Evolutionary conservation across 2,113 vertebrate genomes (phyloP).

Genomic region (Variabilichromis moorii): DNA sequence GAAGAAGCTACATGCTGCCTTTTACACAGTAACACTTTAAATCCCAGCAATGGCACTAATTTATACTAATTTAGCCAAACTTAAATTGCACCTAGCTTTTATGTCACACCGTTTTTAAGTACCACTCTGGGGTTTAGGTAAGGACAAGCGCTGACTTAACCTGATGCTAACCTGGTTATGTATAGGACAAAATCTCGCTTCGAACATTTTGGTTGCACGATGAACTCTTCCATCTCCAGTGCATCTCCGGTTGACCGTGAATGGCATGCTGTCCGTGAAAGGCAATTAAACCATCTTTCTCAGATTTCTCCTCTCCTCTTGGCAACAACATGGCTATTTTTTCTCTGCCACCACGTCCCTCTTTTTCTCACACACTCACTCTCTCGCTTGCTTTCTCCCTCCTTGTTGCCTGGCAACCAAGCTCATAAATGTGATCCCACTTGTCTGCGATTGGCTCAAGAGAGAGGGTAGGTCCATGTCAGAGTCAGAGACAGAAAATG

Average conservation of each 20-base stretch:
- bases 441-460: slow-evolving; percentile 36
- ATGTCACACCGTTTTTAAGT: neutral
- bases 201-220: neutral
- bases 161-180: neutral
- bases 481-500: neutral
- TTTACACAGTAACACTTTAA: neutral
- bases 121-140: neutral
- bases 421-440: slow-evolving; percentile 52
- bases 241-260: neutral
- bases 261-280: slow-evolving; percentile 32
- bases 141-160: neutral
- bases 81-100: neutral
- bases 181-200: neutral
- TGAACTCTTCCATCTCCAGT: neutral
- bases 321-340: slow-evolving; percentile 66
- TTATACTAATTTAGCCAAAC: neutral
- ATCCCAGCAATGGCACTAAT: neutral
- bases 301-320: slow-evolving; percentile 50
- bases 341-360: slow-evolving; percentile 44
- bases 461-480: neutral
- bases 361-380: slow-evolving; percentile 29
- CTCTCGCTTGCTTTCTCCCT: neutral
- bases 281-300: slow-evolving; percentile 41
- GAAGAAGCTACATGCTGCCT: neutral
- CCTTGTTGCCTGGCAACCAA: slow-evolving; percentile 69